These are phyloP conservation scores for Andrena bicolor DNA, from an alignment of 2,888 invertebrate species.

Conservation along the genomic window DNA sequence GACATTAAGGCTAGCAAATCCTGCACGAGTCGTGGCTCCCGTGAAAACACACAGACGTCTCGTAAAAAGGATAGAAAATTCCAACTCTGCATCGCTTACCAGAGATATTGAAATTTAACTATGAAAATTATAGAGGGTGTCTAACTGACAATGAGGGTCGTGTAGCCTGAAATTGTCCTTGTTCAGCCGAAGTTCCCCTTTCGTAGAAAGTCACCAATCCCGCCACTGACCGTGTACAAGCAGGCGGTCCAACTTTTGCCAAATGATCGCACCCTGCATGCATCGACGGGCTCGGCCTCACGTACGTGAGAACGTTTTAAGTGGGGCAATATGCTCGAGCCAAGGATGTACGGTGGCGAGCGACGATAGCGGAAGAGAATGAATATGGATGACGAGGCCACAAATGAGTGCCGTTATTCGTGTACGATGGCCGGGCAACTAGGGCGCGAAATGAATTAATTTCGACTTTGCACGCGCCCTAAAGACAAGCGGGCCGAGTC, in stretches of 20 bases:
- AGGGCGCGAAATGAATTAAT: conserved; percentile 75
- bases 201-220: background rate
- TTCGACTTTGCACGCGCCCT: conserved; percentile 64
- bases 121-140: too few relatives aligned
- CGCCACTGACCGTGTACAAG: background rate
- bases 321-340: conserved; percentile 64
- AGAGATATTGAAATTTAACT: too few relatives aligned
- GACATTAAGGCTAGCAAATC: conserved; percentile 33
- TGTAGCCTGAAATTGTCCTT: too few relatives aligned
- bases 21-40: conserved; percentile 2
- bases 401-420: conserved; percentile 69
- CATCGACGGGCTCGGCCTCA: conserved; percentile 23
- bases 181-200: background rate
- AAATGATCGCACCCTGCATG: conserved; percentile 19
- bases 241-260: background rate
- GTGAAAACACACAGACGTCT: background rate
- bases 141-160: too few relatives aligned
- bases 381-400: conserved; percentile 77
- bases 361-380: conserved; percentile 75
- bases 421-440: conserved; percentile 66
- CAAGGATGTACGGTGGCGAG: conserved; percentile 63
- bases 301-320: conserved; percentile 62
- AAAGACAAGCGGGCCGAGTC: conserved; percentile 46
- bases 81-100: too few relatives aligned
- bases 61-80: background rate